Conservation (phyloP, 1,140 invertebrate species). For the Lamellibrachia luymesi region DNA sequence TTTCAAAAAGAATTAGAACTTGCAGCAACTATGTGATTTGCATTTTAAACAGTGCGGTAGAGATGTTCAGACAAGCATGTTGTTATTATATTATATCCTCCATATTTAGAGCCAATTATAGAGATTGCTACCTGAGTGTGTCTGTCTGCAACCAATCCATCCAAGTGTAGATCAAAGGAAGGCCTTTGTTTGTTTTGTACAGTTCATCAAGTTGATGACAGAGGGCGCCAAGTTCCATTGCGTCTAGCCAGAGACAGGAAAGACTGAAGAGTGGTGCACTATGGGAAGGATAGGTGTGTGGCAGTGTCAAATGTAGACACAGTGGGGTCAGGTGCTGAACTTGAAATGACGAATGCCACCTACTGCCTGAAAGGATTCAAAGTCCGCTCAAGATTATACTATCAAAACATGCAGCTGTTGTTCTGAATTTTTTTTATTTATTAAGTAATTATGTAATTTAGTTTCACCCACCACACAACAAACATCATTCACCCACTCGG, state of each 20-base stretch:
- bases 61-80: no score
- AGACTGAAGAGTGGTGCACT: constrained; percentile 36
- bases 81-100: no score
- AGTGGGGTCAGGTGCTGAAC: constrained; percentile 36
- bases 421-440: no score
- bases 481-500: no score
- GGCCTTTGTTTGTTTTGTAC: constrained; percentile 33
- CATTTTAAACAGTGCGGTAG: no score
- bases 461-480: no score
- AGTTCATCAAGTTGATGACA: constrained; percentile 35
- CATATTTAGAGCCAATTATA: constrained; percentile 37
- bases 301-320: constrained; percentile 34
- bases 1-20: no score
- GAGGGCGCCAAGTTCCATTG: constrained; percentile 29
- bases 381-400: neutral
- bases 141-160: constrained; percentile 44
- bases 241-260: constrained; percentile 35
- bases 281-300: constrained; percentile 36
- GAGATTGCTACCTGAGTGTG: constrained; percentile 30
- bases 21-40: no score
- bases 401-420: neutral
- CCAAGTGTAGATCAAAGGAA: constrained; percentile 42
- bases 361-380: constrained; percentile 30
- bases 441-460: no score
- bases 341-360: constrained; percentile 32